Evolutionary conservation across 2,113 vertebrate species (phyloP), one percentile per base, ranked within the genome.

Genomic region (Arothron firmamentum): DNA sequence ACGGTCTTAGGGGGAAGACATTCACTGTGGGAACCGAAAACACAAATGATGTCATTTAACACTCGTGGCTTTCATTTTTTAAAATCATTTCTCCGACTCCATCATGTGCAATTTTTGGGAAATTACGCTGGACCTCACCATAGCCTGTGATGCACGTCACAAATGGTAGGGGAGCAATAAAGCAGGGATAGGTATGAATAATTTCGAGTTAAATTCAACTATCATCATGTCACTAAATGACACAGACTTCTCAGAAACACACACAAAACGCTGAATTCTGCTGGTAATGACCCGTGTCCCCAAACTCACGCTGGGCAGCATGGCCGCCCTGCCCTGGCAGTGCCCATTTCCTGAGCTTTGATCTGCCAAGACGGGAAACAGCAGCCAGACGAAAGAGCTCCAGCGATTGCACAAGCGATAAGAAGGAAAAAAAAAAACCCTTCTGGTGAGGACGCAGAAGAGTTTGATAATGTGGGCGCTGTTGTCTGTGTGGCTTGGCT

Each of bases 1-100:
- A 9, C 4, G n/a, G 47, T 18, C 52, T 34, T 47, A 54, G 21
- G 21, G 60, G 47, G 45, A 55, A 25, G 70, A 75, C 43, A 2
- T 19, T 65, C 56, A 47, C 3, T 34, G 74, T 87, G 86, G 89
- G 86, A 90, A 90, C 86, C 80, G 65, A 80, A 74, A 53, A 71
- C 53, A 41, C 62, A 38, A 49, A 54, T 65, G 58, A 77, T 59
- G 73, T 70, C 28, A 18, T 1, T 8, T 18, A 31, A 56, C 45
- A 60, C 43, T 70, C 31, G 28, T 58, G 52, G 47, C 49, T 78
- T 72, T 72, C 18, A 54, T 56, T 31, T 48, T 2, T 3, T 46
- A 46, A 56, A 45, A 56, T 34, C 0, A 49, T 23, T 58, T 62
- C 11, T 9, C 15, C 15, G 18, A 17, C 19, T 14, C 21, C 43